phyloP scores from a whole-genome alignment of 2,113 vertebrate genomes.

The Phoxinus phoxinus region DNA sequence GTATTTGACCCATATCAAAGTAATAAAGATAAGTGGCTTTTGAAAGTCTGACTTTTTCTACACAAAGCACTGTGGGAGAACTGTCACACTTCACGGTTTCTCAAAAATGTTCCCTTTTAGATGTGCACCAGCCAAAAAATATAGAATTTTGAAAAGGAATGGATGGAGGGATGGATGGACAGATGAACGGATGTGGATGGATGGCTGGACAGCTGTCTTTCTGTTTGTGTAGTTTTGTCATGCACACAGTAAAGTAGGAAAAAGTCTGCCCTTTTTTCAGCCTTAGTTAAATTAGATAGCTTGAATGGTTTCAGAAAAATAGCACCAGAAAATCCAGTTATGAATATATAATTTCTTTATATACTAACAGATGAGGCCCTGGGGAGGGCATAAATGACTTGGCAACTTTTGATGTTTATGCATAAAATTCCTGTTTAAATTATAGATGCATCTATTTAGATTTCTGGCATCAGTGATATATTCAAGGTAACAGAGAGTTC shows the following conservation, averaged over 20 bases:
- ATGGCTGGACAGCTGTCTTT: slow-evolving; percentile 46
- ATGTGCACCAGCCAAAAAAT: slow-evolving; percentile 56
- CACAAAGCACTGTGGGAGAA: slow-evolving; percentile 23
- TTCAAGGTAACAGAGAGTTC: slow-evolving; percentile 42
- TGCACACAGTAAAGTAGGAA: slow-evolving; percentile 64
- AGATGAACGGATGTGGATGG: neutral
- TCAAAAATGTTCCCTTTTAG: slow-evolving; percentile 46
- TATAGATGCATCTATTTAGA: slow-evolving; percentile 73
- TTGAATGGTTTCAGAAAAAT: slow-evolving; percentile 88
- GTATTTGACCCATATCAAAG: slow-evolving; percentile 58
- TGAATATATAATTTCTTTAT: slow-evolving; percentile 95
- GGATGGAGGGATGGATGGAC: neutral
- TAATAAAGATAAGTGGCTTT: slow-evolving; percentile 72
- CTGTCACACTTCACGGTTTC: slow-evolving; percentile 44
- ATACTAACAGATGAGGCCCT: slow-evolving; percentile 88
- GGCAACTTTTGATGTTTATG: slow-evolving; percentile 82
- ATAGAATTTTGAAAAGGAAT: slow-evolving; percentile 35
- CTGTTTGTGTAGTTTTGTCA: slow-evolving; percentile 62
- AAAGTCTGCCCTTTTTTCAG: slow-evolving; percentile 56
- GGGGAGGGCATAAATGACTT: slow-evolving; percentile 82
- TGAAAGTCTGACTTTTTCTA: slow-evolving; percentile 60
- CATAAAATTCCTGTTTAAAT: slow-evolving; percentile 77
- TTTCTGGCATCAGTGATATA: slow-evolving; percentile 58
- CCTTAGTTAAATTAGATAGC: slow-evolving; percentile 79
- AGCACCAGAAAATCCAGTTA: slow-evolving; percentile 87